Conservation (phyloP, 1,140 invertebrate genomes). For the Pygmarrhopalites habei region DNA sequence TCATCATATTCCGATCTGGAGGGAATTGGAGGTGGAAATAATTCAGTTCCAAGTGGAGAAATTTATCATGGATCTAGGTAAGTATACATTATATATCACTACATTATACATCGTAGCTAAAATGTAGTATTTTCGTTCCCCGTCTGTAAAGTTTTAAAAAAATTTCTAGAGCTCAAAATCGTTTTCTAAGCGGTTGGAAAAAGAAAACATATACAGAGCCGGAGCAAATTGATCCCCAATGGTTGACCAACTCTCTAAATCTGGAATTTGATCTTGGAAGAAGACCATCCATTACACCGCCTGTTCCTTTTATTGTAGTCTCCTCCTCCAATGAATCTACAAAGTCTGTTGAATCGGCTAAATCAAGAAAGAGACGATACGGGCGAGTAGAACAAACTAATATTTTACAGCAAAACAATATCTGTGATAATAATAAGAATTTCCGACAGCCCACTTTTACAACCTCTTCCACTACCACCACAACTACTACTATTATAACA, state of each 20-base stretch:
- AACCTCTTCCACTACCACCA: background rate
- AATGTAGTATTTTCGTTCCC: too few relatives aligned
- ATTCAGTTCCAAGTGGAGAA: conserved; percentile 26
- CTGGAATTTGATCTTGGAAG: conserved; percentile 26
- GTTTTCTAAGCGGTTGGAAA: conserved; percentile 35
- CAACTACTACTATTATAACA: background rate
- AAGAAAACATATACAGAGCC: conserved; percentile 33
- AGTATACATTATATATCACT: too few relatives aligned
- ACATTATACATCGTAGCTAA: too few relatives aligned
- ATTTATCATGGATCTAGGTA: conserved; percentile 33
- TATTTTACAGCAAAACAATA: conserved; percentile 8
- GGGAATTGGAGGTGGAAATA: conserved; percentile 17
- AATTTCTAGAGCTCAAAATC: conserved; percentile 29
- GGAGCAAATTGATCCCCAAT: conserved; percentile 35
- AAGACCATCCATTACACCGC: conserved; percentile 1
- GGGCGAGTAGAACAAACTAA: conserved; percentile 19
- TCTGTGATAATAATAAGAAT: background rate
- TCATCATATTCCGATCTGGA: conserved; percentile 33
- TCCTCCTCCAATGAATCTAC: conserved; percentile 21
- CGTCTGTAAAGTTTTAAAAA: too few relatives aligned
- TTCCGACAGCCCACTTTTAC: background rate
- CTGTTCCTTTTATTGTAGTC: conserved; percentile 4
- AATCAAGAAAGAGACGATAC: conserved; percentile 11
- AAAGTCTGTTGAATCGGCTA: too few relatives aligned
- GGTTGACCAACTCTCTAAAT: conserved; percentile 29